Conservation (phyloP, 2,888 invertebrate species). For the Ichneumoninae sp. region DNA sequence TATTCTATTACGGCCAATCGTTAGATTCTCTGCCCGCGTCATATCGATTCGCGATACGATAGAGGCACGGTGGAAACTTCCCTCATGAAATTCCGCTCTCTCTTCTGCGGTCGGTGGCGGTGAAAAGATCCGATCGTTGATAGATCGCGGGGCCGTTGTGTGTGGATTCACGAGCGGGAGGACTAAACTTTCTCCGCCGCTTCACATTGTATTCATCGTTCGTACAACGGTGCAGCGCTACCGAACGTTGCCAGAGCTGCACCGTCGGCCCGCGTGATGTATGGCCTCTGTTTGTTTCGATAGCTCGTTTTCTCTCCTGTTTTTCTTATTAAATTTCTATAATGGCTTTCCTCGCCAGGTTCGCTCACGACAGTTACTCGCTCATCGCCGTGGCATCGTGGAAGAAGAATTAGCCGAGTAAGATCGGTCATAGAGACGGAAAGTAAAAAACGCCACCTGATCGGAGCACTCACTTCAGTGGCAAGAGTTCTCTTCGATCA, state of each 20-base stretch:
- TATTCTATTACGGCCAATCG: slow-evolving; percentile 59
- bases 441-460: not conserved
- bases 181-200: slow-evolving; percentile 50
- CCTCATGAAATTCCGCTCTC: slow-evolving; percentile 73
- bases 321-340: slow-evolving; percentile 42
- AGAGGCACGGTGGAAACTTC: slow-evolving; percentile 68
- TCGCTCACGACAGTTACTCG: slow-evolving; percentile 20
- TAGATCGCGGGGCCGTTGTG: slow-evolving; percentile 48
- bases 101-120: slow-evolving; percentile 6
- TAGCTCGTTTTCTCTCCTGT: slow-evolving; percentile 15
- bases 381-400: slow-evolving; percentile 10
- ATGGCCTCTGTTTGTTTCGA: slow-evolving; percentile 45
- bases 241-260: slow-evolving; percentile 12
- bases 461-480: not conserved
- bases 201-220: slow-evolving; percentile 39
- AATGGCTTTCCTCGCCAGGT: not conserved
- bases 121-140: slow-evolving; percentile 54
- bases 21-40: slow-evolving; percentile 44
- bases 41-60: slow-evolving; percentile 43
- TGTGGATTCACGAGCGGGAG: slow-evolving; percentile 52
- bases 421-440: slow-evolving; percentile 13
- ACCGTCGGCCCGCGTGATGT: slow-evolving; percentile 38
- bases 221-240: slow-evolving; percentile 18
- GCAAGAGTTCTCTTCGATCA: not conserved
- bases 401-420: slow-evolving; percentile 8